These are phyloP conservation scores for Cromileptes altivelis DNA, from an alignment of 2,113 vertebrate species.

Conservation along the genomic window DNA sequence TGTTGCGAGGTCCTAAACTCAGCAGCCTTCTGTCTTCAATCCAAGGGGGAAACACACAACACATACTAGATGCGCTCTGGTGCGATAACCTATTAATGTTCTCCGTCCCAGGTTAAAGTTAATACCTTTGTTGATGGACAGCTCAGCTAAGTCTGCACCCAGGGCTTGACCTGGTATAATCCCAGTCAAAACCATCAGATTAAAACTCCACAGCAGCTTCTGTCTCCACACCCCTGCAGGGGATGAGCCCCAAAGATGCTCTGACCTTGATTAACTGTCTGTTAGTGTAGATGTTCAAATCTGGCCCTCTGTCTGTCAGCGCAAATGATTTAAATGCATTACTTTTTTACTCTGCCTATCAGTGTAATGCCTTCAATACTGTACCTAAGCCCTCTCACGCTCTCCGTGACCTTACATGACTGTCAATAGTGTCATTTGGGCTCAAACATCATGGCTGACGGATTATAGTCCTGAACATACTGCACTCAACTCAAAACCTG, in stretches of 20 bases:
- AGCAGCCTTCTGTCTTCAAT: conserved; percentile 5
- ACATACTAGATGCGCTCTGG: background rate
- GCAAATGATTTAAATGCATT: conserved; percentile 67
- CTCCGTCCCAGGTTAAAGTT: conserved; percentile 60
- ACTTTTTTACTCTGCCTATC: conserved; percentile 50
- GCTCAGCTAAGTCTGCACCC: conserved; percentile 63
- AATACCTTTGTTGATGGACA: conserved; percentile 70
- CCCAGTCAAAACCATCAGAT: conserved; percentile 75
- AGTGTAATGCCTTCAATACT: conserved; percentile 11
- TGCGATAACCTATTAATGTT: conserved; percentile 59
- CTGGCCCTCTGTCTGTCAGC: conserved; percentile 64
- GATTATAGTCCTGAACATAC: conserved; percentile 45
- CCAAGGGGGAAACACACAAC: conserved; percentile 9
- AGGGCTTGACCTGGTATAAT: conserved; percentile 76
- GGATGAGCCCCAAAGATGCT: conserved; percentile 70
- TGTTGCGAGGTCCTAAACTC: conserved; percentile 1
- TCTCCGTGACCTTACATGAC: conserved; percentile 52
- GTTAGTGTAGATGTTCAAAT: conserved; percentile 61
- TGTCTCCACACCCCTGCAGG: conserved; percentile 60
- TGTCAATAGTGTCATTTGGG: conserved; percentile 50
- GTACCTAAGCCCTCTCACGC: conserved; percentile 24
- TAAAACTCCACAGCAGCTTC: conserved; percentile 63
- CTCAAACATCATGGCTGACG: conserved; percentile 49
- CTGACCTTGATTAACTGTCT: conserved; percentile 84
- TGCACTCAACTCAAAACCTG: conserved; percentile 2